phyloP scores from a whole-genome alignment of 2,797 vertebrate species.

The Tarsius wallacei region DNA sequence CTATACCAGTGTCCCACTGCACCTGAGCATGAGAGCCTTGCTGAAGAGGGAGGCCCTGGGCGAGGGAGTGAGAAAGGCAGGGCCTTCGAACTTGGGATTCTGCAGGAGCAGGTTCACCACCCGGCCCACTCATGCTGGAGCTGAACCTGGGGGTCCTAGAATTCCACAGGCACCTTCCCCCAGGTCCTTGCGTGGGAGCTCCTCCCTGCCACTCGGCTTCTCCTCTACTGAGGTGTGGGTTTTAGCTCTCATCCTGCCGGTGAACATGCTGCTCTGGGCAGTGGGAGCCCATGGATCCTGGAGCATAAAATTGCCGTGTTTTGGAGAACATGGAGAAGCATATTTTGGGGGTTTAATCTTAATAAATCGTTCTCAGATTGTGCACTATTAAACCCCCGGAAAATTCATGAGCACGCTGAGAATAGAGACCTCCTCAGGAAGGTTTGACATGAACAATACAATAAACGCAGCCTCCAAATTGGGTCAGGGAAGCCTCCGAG shows the following conservation, averaged over 20 bases:
- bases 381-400: conserved; percentile 84
- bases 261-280: conserved; percentile 71
- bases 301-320: conserved; percentile 86
- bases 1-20: background rate
- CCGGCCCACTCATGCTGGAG: background rate
- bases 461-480: conserved; percentile 74
- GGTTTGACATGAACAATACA: conserved; percentile 75
- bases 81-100: background rate
- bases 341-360: conserved; percentile 89
- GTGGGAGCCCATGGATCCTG: conserved; percentile 72
- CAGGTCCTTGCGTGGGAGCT: accelerated
- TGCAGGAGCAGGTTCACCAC: background rate
- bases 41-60: background rate
- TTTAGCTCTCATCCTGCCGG: conserved; percentile 59
- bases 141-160: background rate
- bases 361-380: conserved; percentile 89
- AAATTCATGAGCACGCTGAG: conserved; percentile 82
- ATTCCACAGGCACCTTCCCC: background rate
- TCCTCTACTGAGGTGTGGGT: background rate
- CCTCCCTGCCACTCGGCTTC: background rate
- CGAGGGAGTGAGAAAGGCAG: background rate
- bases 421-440: conserved; percentile 73
- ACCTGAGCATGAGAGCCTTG: background rate
- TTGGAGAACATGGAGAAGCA: conserved; percentile 87
- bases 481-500: conserved; percentile 81